Conservation (phyloP, 2,113 vertebrate genomes). For the Colistium nudipinnis region DNA sequence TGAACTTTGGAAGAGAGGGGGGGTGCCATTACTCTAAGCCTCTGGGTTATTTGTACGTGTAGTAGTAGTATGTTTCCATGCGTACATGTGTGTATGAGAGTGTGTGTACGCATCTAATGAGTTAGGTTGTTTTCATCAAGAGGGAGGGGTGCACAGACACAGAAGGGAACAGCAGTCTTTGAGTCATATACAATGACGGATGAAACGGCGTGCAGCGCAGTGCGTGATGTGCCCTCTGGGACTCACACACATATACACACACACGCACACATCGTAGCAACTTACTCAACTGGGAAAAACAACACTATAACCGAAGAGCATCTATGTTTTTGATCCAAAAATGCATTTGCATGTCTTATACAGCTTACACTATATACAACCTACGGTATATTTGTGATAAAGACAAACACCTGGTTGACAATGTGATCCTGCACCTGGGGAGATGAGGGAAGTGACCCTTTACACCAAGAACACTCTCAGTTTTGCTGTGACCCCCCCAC, state of each 20-base stretch:
- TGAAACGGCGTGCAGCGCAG: constrained; percentile 69
- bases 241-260: constrained; percentile 58
- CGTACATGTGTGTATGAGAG: constrained; percentile 20
- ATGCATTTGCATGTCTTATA: neutral
- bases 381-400: neutral
- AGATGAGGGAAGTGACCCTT: constrained; percentile 66
- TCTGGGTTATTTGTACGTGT: constrained; percentile 20
- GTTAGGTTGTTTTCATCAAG: constrained; percentile 77
- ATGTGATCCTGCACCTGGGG: constrained; percentile 71
- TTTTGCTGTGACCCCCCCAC: constrained; percentile 62
- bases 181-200: constrained; percentile 75
- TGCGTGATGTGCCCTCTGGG: constrained; percentile 72
- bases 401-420: constrained; percentile 34
- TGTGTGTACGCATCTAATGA: constrained; percentile 83
- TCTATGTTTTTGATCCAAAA: constrained; percentile 25
- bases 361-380: too few species aligned
- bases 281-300: constrained; percentile 39
- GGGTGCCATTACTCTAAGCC: neutral
- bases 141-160: constrained; percentile 66
- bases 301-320: constrained; percentile 52
- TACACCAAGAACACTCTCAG: constrained; percentile 61
- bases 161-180: constrained; percentile 64
- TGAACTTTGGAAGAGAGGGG: constrained; percentile 25
- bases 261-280: constrained; percentile 29
- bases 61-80: constrained; percentile 16